Percentiles rank a stretch among this genome's conserved stretches.
These are phyloP conservation scores for Epsilonema sp. DNA, from an alignment of 2,888 invertebrate genomes.

Conservation along the genomic window DNA sequence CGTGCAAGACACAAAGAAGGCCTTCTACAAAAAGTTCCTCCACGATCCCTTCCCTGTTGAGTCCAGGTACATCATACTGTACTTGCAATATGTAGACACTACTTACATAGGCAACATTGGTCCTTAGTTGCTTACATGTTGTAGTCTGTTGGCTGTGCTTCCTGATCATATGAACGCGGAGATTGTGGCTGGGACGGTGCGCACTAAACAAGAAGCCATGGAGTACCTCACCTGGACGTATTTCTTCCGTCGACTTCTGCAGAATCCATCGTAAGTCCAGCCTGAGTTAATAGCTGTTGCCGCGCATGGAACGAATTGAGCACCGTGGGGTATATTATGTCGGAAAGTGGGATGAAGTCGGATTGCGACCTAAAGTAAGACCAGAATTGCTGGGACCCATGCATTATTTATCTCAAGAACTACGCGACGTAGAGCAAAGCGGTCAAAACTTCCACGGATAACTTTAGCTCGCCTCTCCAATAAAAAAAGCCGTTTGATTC, in stretches of 20 bases:
- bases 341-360: neutral
- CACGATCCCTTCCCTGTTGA: conserved; percentile 99
- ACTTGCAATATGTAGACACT: too few relatives aligned
- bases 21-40: conserved; percentile 94
- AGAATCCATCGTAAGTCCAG: conserved; percentile 51
- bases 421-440: too few relatives aligned
- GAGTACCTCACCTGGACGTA: conserved; percentile 98
- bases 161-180: conserved; percentile 96
- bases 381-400: too few relatives aligned
- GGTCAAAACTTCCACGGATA: too few relatives aligned
- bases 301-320: too few relatives aligned
- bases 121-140: conserved; percentile 10
- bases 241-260: conserved; percentile 71
- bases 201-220: conserved; percentile 67
- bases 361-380: too few relatives aligned
- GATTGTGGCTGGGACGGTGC: conserved; percentile 72
- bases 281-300: too few relatives aligned
- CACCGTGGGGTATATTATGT: too few relatives aligned
- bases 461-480: too few relatives aligned
- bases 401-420: too few relatives aligned
- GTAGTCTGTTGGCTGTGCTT: conserved; percentile 60
- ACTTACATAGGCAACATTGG: too few relatives aligned
- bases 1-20: conserved; percentile 75
- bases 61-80: conserved; percentile 44
- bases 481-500: too few relatives aligned